These are phyloP conservation scores for Numenius arquata DNA, from an alignment of 2,113 vertebrate genomes.

Conservation along the genomic window DNA sequence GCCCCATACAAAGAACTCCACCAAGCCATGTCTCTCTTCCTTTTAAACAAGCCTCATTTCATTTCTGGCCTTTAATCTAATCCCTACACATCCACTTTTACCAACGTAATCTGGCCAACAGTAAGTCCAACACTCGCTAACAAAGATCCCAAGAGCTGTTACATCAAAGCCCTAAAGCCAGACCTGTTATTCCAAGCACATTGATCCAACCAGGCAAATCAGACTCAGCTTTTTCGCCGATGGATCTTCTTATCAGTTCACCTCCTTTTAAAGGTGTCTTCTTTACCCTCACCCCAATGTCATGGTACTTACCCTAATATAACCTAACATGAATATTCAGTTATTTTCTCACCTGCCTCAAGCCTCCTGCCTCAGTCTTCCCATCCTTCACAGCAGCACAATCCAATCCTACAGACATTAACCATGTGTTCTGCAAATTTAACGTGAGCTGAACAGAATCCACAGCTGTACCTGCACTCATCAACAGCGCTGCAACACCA, in stretches of 20 bases:
- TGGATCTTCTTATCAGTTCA: background rate
- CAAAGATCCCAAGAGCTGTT: background rate
- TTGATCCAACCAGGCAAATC: background rate
- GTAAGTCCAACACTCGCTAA: background rate
- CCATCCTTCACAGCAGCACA: background rate
- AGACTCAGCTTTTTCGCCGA: background rate
- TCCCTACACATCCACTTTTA: background rate
- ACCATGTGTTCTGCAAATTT: background rate
- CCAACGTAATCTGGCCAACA: background rate
- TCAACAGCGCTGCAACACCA: accelerated
- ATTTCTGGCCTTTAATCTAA: background rate
- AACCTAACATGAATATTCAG: background rate
- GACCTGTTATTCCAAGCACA: background rate
- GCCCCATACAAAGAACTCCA: background rate
- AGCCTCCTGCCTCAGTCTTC: background rate
- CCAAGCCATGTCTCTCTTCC: background rate
- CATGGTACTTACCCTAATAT: background rate
- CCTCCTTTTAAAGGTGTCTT: background rate
- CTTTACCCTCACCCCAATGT: background rate
- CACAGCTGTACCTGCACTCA: background rate
- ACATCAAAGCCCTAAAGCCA: background rate
- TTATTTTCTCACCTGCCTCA: background rate
- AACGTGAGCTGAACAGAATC: background rate
- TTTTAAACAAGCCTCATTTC: background rate
- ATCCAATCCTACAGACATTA: background rate